phyloP scores from a whole-genome alignment of 2,113 vertebrate genomes.

The Myodes glareolus region DNA sequence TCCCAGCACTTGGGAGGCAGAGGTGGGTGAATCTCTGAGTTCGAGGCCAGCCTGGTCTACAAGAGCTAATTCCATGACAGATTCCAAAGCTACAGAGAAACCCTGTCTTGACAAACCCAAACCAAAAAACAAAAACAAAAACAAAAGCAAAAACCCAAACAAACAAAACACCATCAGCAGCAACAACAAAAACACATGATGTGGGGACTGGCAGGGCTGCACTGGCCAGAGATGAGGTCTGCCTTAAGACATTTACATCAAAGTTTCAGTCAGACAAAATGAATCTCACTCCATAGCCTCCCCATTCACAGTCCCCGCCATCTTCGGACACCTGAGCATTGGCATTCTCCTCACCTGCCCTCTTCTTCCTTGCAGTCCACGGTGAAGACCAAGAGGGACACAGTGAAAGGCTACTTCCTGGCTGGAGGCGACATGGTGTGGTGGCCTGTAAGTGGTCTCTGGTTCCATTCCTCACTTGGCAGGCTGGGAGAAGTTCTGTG shows the following conservation, averaged over 20 bases:
- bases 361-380: constrained; percentile 90
- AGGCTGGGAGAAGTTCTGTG: background rate
- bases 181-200: background rate
- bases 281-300: background rate
- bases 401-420: constrained; percentile 96
- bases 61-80: too few relatives aligned
- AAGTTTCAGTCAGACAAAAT: background rate
- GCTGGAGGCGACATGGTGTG: constrained; percentile 97
- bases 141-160: too few relatives aligned
- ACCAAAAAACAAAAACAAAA: too few relatives aligned
- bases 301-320: accelerated
- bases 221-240: background rate
- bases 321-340: background rate
- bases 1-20: too few relatives aligned
- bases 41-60: too few relatives aligned
- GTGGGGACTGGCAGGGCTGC: background rate
- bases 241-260: background rate
- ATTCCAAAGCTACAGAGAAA: too few relatives aligned
- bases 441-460: constrained; percentile 94
- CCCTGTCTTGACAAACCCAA: too few relatives aligned
- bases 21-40: too few relatives aligned
- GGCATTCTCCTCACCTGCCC: background rate
- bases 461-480: background rate
- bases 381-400: constrained; percentile 95
- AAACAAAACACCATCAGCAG: too few relatives aligned